phyloP scores from a whole-genome alignment of 2,888 invertebrate species.

The Phortica okadai region DNA sequence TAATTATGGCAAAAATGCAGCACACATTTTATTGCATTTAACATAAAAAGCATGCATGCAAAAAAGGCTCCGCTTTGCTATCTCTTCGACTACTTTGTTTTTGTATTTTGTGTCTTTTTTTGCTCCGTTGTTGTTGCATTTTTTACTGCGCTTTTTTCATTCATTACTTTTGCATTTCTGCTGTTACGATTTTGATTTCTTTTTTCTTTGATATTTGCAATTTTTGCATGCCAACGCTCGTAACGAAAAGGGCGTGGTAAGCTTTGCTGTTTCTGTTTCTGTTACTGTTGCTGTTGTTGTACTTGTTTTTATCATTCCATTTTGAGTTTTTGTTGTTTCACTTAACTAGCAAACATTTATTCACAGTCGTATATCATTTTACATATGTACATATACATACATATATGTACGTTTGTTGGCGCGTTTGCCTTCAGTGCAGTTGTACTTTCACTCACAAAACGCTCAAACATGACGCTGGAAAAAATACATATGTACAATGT shows the following conservation, averaged over 20 bases:
- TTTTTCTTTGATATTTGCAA: slow-evolving; percentile 1
- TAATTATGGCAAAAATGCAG: slow-evolving; percentile 66
- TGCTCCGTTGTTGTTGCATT: slow-evolving; percentile 45
- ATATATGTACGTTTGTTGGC: not conserved
- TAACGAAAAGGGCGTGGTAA: slow-evolving; percentile 22
- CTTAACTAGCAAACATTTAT: not conserved
- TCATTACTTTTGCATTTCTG: slow-evolving; percentile 15
- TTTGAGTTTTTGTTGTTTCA: not conserved
- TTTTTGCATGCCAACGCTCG: slow-evolving; percentile 16
- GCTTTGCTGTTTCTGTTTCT: not conserved
- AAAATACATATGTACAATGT: not conserved
- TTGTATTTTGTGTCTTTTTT: slow-evolving; percentile 40
- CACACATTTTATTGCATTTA: slow-evolving; percentile 68
- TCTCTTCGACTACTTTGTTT: not conserved
- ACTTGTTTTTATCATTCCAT: not conserved
- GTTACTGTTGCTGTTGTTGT: not conserved
- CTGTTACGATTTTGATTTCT: slow-evolving; percentile 12
- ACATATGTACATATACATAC: slow-evolving; percentile 5
- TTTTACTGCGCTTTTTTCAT: slow-evolving; percentile 41
- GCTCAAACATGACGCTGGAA: not conserved
- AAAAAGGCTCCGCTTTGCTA: not conserved
- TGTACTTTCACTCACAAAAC: slow-evolving; percentile 29
- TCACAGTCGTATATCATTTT: slow-evolving; percentile 23
- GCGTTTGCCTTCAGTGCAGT: slow-evolving; percentile 20
- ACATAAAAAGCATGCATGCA: slow-evolving; percentile 29